Percentiles rank a stretch among this genome's conserved stretches.
phyloP scores from a whole-genome alignment of 2,888 invertebrate genomes.

The Heliconius ethilla region DNA sequence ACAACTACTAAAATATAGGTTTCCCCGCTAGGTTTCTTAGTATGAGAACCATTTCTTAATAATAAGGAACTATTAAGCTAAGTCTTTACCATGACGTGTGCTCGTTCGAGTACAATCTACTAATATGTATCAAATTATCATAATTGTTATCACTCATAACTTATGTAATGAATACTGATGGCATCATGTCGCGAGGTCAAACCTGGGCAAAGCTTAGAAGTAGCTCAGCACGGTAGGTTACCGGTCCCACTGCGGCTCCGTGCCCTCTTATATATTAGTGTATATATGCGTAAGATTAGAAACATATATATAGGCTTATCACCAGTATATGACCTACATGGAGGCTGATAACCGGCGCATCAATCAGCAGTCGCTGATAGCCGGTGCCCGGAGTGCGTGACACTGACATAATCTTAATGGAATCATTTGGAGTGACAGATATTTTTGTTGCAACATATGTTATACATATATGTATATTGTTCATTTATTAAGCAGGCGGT shows the following conservation, averaged over 20 bases:
- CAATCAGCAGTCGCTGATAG: slow-evolving; percentile 25
- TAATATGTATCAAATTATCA: neutral
- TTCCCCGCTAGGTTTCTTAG: neutral
- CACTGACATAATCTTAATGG: slow-evolving; percentile 27
- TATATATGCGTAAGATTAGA: slow-evolving; percentile 9
- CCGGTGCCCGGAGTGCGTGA: neutral
- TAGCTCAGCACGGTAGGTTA: neutral
- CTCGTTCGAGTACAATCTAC: neutral
- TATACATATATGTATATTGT: too few species aligned
- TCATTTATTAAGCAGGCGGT: too few species aligned
- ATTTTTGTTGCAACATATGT: neutral
- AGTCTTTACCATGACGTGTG: neutral
- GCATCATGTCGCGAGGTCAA: too few species aligned
- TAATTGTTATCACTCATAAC: neutral
- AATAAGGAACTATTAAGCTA: neutral
- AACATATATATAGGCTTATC: slow-evolving; percentile 15
- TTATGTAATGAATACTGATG: neutral
- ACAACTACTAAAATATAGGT: neutral
- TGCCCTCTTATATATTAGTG: neutral
- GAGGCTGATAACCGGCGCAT: slow-evolving; percentile 16
- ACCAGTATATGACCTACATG: slow-evolving; percentile 18
- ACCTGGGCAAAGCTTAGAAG: too few species aligned
- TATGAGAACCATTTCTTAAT: slow-evolving; percentile 3
- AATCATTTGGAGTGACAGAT: slow-evolving; percentile 13
- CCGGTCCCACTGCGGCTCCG: neutral